Evolutionary conservation across 2,113 vertebrate species (phyloP).

Genomic region (Camelus bactrianus): DNA sequence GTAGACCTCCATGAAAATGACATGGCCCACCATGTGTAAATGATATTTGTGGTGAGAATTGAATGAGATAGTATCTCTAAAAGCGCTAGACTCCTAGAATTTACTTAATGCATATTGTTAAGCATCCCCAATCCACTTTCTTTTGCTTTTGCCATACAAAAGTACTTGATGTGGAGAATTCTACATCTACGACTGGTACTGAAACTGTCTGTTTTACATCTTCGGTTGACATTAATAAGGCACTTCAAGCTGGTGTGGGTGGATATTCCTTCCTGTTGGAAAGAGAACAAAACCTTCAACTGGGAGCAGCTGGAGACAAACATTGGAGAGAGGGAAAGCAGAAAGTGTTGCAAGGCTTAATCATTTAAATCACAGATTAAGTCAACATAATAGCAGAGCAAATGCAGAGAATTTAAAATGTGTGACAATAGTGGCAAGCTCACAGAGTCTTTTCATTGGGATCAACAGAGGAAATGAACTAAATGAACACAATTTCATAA

Average conservation of each 20-base stretch:
- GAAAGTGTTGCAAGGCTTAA: slow-evolving; percentile 31
- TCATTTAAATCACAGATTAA: slow-evolving; percentile 69
- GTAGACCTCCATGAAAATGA: accelerated
- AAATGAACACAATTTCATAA: slow-evolving; percentile 19
- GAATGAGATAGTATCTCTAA: background rate
- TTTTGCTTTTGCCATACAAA: background rate
- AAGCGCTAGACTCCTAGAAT: background rate
- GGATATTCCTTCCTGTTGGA: slow-evolving; percentile 65
- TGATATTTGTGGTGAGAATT: background rate
- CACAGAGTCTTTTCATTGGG: background rate
- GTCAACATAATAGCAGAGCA: slow-evolving; percentile 48
- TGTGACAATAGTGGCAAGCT: background rate
- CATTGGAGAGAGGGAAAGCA: slow-evolving; percentile 39
- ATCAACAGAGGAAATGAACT: slow-evolving; percentile 28
- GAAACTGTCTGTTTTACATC: slow-evolving; percentile 64
- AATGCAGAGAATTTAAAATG: slow-evolving; percentile 40
- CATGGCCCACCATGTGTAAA: background rate
- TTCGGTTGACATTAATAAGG: slow-evolving; percentile 74
- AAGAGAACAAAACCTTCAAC: slow-evolving; percentile 61
- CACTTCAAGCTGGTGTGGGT: slow-evolving; percentile 56
- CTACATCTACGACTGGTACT: slow-evolving; percentile 36
- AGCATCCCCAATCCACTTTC: background rate
- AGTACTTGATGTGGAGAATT: slow-evolving; percentile 68
- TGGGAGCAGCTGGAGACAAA: slow-evolving; percentile 71
- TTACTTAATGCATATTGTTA: background rate